These are phyloP conservation scores for Gallinago media DNA, from an alignment of 2,113 vertebrate species.

Conservation along the genomic window DNA sequence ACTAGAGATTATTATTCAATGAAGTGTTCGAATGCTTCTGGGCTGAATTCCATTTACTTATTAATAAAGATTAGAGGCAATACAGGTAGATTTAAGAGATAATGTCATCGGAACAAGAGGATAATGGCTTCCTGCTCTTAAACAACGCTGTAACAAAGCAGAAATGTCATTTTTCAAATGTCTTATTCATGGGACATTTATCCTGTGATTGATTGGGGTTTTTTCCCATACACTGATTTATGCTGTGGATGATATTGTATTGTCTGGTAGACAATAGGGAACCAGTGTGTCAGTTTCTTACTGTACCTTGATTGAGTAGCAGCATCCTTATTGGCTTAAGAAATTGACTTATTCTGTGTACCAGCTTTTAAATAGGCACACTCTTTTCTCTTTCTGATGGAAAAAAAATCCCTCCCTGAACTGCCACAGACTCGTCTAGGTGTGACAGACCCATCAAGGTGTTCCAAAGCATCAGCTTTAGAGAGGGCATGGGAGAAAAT, in stretches of 20 bases:
- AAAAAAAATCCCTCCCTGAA: background rate
- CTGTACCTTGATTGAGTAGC: background rate
- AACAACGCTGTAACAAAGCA: background rate
- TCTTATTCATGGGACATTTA: conserved; percentile 12
- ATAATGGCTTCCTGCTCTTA: conserved; percentile 42
- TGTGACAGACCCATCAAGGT: background rate
- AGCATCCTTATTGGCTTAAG: conserved; percentile 7
- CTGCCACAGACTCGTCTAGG: accelerated
- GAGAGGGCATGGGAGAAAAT: background rate
- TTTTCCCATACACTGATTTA: background rate
- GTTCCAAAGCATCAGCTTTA: background rate
- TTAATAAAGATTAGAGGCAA: conserved; percentile 50
- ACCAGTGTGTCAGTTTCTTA: background rate
- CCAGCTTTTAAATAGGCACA: background rate
- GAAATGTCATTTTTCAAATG: conserved; percentile 25
- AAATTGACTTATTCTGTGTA: background rate
- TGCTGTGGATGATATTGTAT: background rate
- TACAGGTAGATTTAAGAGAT: conserved; percentile 40
- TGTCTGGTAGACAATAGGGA: background rate
- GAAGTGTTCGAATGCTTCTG: conserved; percentile 16
- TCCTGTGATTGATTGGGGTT: background rate
- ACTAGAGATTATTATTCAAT: conserved; percentile 29
- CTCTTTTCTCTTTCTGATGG: background rate
- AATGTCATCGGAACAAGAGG: conserved; percentile 30
- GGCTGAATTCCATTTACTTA: conserved; percentile 58